Evolutionary conservation across 2,888 invertebrate species (phyloP).

Genomic region (Suillia variegata): DNA sequence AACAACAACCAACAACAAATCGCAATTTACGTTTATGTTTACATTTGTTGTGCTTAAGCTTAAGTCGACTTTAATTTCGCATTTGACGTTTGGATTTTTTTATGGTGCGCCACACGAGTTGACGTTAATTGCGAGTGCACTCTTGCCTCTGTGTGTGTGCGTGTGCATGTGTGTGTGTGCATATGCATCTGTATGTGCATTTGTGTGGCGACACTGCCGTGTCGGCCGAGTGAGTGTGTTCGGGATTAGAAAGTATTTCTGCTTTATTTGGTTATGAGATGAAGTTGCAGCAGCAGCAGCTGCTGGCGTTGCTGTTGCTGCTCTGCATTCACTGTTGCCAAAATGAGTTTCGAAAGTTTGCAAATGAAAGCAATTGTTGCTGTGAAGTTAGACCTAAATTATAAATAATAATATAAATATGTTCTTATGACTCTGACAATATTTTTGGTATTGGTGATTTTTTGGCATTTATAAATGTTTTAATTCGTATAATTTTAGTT

Average conservation of each 20-base stretch:
- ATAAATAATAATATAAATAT: no score
- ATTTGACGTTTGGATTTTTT: not conserved
- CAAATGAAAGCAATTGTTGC: not conserved
- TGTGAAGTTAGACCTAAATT: not conserved
- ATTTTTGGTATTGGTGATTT: no score
- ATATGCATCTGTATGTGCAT: not conserved
- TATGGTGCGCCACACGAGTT: not conserved
- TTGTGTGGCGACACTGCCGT: no score
- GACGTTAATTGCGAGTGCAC: not conserved
- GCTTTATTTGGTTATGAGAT: not conserved
- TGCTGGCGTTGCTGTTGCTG: not conserved
- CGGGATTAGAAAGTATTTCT: slow-evolving; percentile 1
- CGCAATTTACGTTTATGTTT: not conserved
- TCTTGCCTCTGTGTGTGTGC: not conserved
- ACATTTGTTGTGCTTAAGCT: not conserved
- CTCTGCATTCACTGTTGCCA: not conserved
- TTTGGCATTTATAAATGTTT: no score
- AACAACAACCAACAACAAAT: slow-evolving; percentile 4
- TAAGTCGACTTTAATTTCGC: not conserved
- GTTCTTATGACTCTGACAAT: no score
- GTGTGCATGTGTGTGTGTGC: not conserved
- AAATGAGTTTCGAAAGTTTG: slow-evolving; percentile 1
- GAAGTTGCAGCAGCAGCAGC: not conserved
- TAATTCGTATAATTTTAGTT: no score
- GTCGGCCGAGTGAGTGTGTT: no score